Evolutionary conservation across 2,113 vertebrate species (phyloP).

Genomic region (Nothobranchius furzeri): DNA sequence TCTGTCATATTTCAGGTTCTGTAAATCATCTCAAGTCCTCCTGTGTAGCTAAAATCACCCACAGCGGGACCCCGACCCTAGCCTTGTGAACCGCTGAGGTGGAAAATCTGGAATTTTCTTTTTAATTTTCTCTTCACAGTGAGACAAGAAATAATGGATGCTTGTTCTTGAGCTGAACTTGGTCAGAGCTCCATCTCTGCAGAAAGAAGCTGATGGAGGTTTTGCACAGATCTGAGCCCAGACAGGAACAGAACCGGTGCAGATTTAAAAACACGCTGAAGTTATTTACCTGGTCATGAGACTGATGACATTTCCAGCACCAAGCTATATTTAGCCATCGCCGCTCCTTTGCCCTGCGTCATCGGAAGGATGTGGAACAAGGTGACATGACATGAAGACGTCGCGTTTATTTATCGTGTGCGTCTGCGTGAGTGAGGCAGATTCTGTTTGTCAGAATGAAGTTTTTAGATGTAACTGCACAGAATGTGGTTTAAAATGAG

Average conservation of each 20-base stretch:
- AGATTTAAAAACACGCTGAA: conserved; percentile 6
- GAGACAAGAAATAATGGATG: too few relatives aligned
- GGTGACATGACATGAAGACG: conserved; percentile 59
- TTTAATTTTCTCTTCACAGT: too few relatives aligned
- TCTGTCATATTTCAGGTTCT: too few relatives aligned
- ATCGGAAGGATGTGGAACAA: conserved; percentile 48
- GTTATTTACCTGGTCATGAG: conserved; percentile 31
- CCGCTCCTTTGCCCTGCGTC: conserved; percentile 44
- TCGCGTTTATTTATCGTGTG: conserved; percentile 36
- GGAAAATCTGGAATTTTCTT: too few relatives aligned
- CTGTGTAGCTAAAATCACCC: too few relatives aligned
- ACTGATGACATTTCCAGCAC: conserved; percentile 56
- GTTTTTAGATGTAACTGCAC: conserved; percentile 4
- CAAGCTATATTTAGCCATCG: conserved; percentile 56
- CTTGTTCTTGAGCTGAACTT: too few relatives aligned
- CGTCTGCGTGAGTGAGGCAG: conserved; percentile 1
- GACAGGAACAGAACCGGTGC: neutral
- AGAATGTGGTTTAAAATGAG: neutral
- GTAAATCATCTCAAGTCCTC: too few relatives aligned
- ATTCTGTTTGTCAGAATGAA: conserved; percentile 16
- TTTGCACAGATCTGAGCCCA: neutral
- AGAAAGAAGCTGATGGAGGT: neutral
- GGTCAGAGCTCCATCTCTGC: neutral
- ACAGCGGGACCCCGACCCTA: too few relatives aligned
- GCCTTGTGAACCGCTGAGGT: too few relatives aligned